phyloP scores from a whole-genome alignment of 2,797 vertebrate species.

The Acanthornis magna region DNA sequence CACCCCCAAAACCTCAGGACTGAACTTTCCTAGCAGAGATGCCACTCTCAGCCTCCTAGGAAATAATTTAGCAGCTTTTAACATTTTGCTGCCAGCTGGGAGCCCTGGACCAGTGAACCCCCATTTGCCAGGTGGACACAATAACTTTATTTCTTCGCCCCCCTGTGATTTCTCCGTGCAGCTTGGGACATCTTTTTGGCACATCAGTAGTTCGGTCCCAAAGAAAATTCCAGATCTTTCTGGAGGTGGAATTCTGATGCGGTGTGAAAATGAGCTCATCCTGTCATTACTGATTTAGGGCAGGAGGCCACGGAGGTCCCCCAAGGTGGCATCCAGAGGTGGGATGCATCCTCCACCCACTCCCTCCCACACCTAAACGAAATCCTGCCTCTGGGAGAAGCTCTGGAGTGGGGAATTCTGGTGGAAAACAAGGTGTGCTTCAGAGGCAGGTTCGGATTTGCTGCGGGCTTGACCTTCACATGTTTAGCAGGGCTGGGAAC shows the following conservation, averaged over 20 bases:
- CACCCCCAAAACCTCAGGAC: accelerated
- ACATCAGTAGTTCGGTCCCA: background rate
- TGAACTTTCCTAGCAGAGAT: background rate
- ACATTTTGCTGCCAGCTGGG: background rate
- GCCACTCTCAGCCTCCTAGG: background rate
- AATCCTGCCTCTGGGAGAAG: background rate
- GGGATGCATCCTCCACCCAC: too few species aligned
- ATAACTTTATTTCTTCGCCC: background rate
- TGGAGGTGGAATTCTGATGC: background rate
- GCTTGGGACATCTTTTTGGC: background rate
- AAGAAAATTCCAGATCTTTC: background rate
- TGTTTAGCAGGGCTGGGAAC: background rate
- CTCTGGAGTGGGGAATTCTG: background rate
- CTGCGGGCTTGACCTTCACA: background rate
- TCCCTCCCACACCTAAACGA: background rate
- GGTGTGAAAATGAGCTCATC: background rate
- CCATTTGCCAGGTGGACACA: accelerated
- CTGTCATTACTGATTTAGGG: background rate
- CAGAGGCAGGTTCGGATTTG: background rate
- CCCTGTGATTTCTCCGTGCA: background rate
- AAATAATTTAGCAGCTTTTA: background rate
- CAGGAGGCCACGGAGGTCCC: background rate
- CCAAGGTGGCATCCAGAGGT: background rate
- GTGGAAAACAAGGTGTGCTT: background rate
- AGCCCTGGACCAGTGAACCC: background rate